Evolutionary conservation across 2,797 vertebrate species (phyloP).

Genomic region (Choloepus didactylus): DNA sequence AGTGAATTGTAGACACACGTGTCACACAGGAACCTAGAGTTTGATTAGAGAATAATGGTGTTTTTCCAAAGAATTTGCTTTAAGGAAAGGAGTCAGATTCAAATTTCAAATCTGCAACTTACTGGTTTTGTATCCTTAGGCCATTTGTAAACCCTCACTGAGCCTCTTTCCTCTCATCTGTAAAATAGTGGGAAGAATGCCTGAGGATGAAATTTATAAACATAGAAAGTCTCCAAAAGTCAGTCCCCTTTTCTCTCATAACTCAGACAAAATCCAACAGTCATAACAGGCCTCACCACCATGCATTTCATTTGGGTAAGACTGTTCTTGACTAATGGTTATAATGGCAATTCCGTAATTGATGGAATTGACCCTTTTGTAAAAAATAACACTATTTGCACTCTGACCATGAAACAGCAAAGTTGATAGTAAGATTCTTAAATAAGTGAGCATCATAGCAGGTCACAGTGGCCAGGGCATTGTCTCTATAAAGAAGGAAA

Average conservation of each 20-base stretch:
- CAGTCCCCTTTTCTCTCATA: neutral
- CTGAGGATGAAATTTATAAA: neutral
- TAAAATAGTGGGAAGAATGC: neutral
- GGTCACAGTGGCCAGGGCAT: neutral
- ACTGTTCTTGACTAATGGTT: neutral
- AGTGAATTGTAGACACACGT: neutral
- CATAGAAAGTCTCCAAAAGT: neutral
- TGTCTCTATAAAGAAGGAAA: conserved; percentile 1
- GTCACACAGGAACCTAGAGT: neutral
- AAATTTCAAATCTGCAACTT: neutral
- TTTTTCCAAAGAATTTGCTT: neutral
- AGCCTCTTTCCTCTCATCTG: neutral
- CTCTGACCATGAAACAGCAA: neutral
- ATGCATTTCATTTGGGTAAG: conserved; percentile 29
- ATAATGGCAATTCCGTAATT: neutral
- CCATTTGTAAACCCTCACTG: neutral
- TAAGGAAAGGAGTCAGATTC: neutral
- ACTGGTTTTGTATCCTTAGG: neutral
- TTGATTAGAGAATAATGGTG: neutral
- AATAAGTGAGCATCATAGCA: neutral
- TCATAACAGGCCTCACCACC: neutral
- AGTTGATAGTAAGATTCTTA: neutral
- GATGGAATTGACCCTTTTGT: neutral
- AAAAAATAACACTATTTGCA: neutral
- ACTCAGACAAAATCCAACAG: neutral